phyloP scores from a whole-genome alignment of 1,140 invertebrate genomes.

The Caenorhabditis brenneri region DNA sequence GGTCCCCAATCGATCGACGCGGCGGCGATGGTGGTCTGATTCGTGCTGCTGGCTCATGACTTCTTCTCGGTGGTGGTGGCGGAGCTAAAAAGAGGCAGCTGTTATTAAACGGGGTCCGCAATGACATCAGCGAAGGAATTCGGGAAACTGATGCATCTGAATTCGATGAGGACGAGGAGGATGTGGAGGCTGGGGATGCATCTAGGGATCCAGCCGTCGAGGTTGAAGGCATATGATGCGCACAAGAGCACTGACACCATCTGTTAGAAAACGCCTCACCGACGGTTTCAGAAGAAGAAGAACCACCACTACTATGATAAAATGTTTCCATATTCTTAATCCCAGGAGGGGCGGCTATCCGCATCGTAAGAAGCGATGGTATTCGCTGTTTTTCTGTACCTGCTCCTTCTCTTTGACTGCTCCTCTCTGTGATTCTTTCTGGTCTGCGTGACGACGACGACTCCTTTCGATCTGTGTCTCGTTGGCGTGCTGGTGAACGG shows the following conservation, averaged over 20 bases:
- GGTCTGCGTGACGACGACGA: not conserved
- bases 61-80: not conserved
- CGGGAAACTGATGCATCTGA: conserved; percentile 16
- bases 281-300: conserved; percentile 1
- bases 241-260: conserved; percentile 40
- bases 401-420: not conserved
- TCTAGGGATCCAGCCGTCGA: conserved; percentile 26
- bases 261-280: conserved; percentile 35
- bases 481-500: not conserved
- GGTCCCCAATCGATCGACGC: not conserved
- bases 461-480: not conserved
- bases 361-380: conserved; percentile 31
- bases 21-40: not conserved
- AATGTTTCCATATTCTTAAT: conserved; percentile 26
- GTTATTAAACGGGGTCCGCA: conserved; percentile 35
- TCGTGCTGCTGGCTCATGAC: not conserved
- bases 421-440: not conserved
- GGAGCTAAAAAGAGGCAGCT: conserved; percentile 36
- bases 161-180: not conserved
- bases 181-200: conserved; percentile 5
- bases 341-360: conserved; percentile 28
- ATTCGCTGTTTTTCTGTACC: conserved; percentile 33
- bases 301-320: conserved; percentile 18
- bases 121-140: conserved; percentile 35
- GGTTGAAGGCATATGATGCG: conserved; percentile 12